phyloP scores from a whole-genome alignment of 2,888 invertebrate genomes.

The Drosophila recens region DNA sequence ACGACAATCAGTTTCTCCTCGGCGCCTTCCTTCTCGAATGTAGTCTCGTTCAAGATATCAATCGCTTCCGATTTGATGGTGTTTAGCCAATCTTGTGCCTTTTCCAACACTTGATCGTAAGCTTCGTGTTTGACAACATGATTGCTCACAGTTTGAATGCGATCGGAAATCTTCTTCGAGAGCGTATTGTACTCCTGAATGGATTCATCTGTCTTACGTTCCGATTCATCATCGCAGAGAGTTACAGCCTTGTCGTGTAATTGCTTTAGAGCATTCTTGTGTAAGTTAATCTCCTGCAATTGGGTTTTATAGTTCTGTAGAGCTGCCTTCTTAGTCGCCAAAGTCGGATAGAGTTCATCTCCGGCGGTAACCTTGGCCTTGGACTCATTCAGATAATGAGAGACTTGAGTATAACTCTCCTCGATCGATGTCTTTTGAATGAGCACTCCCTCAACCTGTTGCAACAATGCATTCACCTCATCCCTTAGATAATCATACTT shows the following conservation, averaged over 20 bases:
- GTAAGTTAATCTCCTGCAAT: conserved; percentile 94
- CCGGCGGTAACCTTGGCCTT: conserved; percentile 91
- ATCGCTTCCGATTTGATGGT: conserved; percentile 92
- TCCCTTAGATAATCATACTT: conserved; percentile 94
- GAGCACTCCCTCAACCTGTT: conserved; percentile 94
- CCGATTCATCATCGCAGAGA: conserved; percentile 92
- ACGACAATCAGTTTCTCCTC: conserved; percentile 91
- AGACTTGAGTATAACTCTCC: conserved; percentile 95
- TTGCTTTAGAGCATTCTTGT: conserved; percentile 93
- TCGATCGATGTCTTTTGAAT: conserved; percentile 97
- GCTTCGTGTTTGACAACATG: conserved; percentile 93
- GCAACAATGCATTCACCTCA: conserved; percentile 93
- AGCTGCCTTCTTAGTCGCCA: conserved; percentile 95
- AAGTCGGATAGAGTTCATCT: conserved; percentile 90
- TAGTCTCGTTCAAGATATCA: conserved; percentile 91
- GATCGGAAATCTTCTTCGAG: conserved; percentile 88
- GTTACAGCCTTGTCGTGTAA: conserved; percentile 92
- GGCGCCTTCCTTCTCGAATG: conserved; percentile 92
- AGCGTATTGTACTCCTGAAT: conserved; percentile 90
- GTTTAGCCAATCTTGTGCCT: conserved; percentile 92
- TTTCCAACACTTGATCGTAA: conserved; percentile 92
- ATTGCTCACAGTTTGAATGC: conserved; percentile 89
- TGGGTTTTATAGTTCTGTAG: conserved; percentile 92
- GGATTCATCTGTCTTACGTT: conserved; percentile 90
- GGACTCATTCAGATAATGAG: conserved; percentile 93